Conservation (phyloP, 92 coral and sea anemone species). For the Isaurus tuberculatus region DNA sequence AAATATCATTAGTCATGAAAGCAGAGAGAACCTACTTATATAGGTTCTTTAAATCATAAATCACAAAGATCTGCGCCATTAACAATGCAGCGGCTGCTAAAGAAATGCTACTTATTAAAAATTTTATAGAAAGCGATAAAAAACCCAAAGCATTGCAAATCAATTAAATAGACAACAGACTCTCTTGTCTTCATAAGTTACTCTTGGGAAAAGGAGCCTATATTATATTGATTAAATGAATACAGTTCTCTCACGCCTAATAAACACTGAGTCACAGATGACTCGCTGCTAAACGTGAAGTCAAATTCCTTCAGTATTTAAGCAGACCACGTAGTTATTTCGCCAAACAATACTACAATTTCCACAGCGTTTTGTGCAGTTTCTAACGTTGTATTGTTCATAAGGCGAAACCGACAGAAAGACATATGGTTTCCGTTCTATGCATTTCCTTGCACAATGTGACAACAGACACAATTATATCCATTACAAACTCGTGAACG, state of each 20-base stretch:
- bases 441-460: slow-evolving; percentile 26
- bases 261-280: background rate
- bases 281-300: background rate
- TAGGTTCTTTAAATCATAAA: too few species aligned
- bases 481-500: background rate
- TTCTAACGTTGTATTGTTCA: slow-evolving; percentile 20
- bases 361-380: background rate
- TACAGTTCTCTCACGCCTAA: slow-evolving; percentile 5
- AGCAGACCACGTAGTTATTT: background rate
- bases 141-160: slow-evolving; percentile 22
- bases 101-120: background rate
- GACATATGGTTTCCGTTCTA: slow-evolving; percentile 28
- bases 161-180: slow-evolving; percentile 29
- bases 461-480: slow-evolving; percentile 36
- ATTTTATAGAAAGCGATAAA: background rate
- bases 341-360: background rate
- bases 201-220: background rate
- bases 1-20: too few species aligned
- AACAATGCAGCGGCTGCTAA: background rate
- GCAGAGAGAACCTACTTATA: too few species aligned
- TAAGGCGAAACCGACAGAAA: background rate
- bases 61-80: too few species aligned
- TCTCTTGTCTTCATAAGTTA: too few species aligned
- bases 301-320: background rate
- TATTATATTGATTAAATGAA: background rate